Base-by-base conservation (phyloP, 2,797 vertebrate species). In the Coluber constrictor region DNA sequence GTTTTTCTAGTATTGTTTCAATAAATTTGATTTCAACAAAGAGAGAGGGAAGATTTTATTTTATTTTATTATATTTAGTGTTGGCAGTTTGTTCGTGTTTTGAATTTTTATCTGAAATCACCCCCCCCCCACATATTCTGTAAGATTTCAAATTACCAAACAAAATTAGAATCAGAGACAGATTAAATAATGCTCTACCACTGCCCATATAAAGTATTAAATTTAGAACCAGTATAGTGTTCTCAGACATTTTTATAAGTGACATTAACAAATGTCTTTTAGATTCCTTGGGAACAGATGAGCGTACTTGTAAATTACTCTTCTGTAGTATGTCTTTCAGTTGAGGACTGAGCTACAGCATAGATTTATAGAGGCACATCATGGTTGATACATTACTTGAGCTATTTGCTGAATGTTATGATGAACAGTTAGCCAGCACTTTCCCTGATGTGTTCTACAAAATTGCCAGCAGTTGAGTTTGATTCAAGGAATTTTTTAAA, bases 51-150 rank as follows among this genome's bases (percentile, higher is more conserved):
- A 23, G 37, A 83, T 59, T 95, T 94, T 92, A 90, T 18, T 89
- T 60, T 97, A 96, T 90, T 27, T 20, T 74, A 59, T 57, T 25
- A 54, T 54, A 3, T 29, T 97, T 96, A 97, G 97, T 97, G 95
- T 97, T 97, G 94, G 93, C 95, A 96, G 97, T 94, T 92, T 92
- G 94, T 96, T 96, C 93, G 92, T 95, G 97, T 96, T 96, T 97
- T 97, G 97, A 97, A 96, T 94, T 92, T 96, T 97, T 96, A 97
- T 97, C 91, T 96, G 94, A 95, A 97, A 91, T 37, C 37, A 37
- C 37, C 37, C 37, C 37, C 37, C 37, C 89, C 96, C 95, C 54
- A 47, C 51, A 91, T 97, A 97, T 97, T 95, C 97, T 97, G 95
- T 94, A 96, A 94, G 94, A 97, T 95, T 97, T 95, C 79, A 94